Percentiles rank a stretch among this genome's conserved stretches.
phyloP scores from a whole-genome alignment of 1,140 invertebrate species.

The Matsumurasca onukii region DNA sequence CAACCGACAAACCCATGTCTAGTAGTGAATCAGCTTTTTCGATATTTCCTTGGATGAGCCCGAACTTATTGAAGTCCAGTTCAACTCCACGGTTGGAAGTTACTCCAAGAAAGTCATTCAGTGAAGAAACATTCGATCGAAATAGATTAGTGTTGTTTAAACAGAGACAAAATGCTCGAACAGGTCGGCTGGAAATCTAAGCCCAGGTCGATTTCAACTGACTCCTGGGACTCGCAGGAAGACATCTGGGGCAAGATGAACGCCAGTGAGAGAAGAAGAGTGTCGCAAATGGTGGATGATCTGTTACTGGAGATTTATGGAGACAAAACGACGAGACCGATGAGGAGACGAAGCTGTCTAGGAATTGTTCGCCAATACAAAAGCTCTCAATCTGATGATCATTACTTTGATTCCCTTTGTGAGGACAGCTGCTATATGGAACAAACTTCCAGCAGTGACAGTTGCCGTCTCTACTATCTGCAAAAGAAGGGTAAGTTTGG shows the following conservation, averaged over 20 bases:
- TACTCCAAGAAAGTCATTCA: slow-evolving; percentile 1
- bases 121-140: slow-evolving; percentile 3
- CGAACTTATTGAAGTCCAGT: background rate
- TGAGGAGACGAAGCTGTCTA: background rate
- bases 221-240: slow-evolving; percentile 1
- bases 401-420: background rate
- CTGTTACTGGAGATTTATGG: slow-evolving; percentile 7
- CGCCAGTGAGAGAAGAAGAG: background rate
- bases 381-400: background rate
- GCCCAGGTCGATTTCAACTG: background rate
- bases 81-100: background rate
- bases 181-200: no score
- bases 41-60: background rate
- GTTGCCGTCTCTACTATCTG: background rate
- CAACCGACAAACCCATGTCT: background rate
- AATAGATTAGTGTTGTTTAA: no score
- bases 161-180: no score
- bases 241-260: background rate
- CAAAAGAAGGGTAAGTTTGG: background rate
- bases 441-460: background rate
- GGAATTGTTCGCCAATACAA: background rate
- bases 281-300: slow-evolving; percentile 1
- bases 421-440: slow-evolving; percentile 5
- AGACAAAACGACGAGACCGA: background rate
- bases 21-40: background rate